A percentile compares a stretch with the other conserved stretches of the same genome.
phyloP scores from a whole-genome alignment of 2,113 vertebrate genomes.

The Beaufortia kweichowensis region DNA sequence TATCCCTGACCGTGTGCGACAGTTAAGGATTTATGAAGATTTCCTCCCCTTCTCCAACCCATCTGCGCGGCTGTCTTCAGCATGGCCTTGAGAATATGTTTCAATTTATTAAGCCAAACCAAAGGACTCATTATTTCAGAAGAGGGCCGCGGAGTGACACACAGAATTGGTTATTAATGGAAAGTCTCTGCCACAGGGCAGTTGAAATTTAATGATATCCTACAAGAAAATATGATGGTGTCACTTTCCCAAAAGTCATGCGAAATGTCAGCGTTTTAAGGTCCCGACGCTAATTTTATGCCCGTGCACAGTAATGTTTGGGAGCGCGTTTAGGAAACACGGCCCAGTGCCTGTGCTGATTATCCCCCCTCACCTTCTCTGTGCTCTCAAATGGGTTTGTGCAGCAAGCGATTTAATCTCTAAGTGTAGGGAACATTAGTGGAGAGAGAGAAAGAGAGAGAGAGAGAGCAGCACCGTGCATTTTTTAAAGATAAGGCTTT shows the following conservation, averaged over 20 bases:
- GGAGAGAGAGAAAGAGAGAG: slow-evolving; percentile 60
- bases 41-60: slow-evolving; percentile 77
- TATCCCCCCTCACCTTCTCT: slow-evolving; percentile 99
- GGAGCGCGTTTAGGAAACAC: slow-evolving; percentile 99
- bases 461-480: slow-evolving; percentile 78
- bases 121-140: slow-evolving; percentile 99
- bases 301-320: slow-evolving; percentile 99
- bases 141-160: slow-evolving; percentile 94
- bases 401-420: slow-evolving; percentile 99
- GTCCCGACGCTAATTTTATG: slow-evolving; percentile 99
- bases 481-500: slow-evolving; percentile 81
- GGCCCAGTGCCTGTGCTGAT: slow-evolving; percentile 99
- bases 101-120: slow-evolving; percentile 99
- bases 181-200: slow-evolving; percentile 99
- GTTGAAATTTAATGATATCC: slow-evolving; percentile 99
- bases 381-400: slow-evolving; percentile 99
- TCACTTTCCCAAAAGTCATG: slow-evolving; percentile 99
- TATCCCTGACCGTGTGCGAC: slow-evolving; percentile 90
- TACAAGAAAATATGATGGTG: slow-evolving; percentile 99
- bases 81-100: slow-evolving; percentile 99
- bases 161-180: slow-evolving; percentile 99
- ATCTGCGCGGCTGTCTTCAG: slow-evolving; percentile 80
- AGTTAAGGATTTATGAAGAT: slow-evolving; percentile 99
- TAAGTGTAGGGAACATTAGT: slow-evolving; percentile 99
- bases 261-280: slow-evolving; percentile 99